A percentile compares a stretch with the other conserved stretches of the same genome.
Evolutionary conservation across 2,797 vertebrate species (phyloP).

Genomic region (Meriones psammophilus): DNA sequence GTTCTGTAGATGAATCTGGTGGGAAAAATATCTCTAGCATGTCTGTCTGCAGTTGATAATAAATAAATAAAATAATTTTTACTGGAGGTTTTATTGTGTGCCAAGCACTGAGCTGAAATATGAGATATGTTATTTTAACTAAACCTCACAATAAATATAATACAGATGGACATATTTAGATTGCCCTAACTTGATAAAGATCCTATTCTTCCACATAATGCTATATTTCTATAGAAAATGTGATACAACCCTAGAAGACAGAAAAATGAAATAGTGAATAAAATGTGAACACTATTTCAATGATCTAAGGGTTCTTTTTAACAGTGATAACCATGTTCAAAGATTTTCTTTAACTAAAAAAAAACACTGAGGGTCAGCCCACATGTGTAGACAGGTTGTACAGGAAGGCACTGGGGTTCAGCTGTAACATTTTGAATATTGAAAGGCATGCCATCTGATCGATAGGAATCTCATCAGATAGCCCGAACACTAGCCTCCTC

Average conservation of each 20-base stretch:
- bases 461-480: background rate
- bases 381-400: background rate
- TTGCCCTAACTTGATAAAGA: background rate
- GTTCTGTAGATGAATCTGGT: background rate
- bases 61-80: background rate
- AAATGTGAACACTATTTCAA: background rate
- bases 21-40: background rate
- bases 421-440: constrained; percentile 11
- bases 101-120: background rate
- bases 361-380: background rate
- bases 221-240: background rate
- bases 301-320: background rate
- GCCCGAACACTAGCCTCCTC: background rate
- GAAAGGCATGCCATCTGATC: constrained; percentile 9
- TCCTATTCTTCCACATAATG: background rate
- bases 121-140: background rate
- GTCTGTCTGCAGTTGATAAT: background rate
- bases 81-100: background rate
- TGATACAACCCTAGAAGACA: background rate
- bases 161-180: background rate
- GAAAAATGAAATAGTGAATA: constrained; percentile 17
- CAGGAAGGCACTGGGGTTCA: background rate
- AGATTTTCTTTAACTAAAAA: background rate
- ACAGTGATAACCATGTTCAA: background rate
- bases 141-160: background rate